A percentile compares a stretch with the other conserved stretches of the same genome.
Conservation (phyloP, 2,888 invertebrate genomes). For the Subacronicta megacephala region DNA sequence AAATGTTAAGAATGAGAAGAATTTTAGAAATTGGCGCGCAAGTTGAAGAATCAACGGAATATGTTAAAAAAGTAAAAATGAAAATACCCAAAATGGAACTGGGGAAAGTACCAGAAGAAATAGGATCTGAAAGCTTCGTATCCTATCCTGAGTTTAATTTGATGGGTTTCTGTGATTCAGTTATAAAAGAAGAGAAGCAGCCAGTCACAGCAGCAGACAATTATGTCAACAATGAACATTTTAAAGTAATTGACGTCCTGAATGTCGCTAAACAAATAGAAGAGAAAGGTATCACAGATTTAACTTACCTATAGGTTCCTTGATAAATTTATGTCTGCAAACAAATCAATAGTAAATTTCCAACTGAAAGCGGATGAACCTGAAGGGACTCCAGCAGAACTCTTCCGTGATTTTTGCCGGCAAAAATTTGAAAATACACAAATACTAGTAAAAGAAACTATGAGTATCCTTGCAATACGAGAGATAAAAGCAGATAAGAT, state of each 20-base stretch:
- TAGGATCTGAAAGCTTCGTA: background rate
- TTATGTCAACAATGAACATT: background rate
- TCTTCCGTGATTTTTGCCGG: background rate
- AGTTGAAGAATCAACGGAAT: slow-evolving; percentile 12
- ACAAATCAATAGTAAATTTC: background rate
- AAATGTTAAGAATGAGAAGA: slow-evolving; percentile 65
- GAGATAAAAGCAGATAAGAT: background rate
- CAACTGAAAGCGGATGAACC: background rate
- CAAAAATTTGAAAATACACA: background rate
- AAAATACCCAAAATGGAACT: background rate
- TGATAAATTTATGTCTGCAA: background rate
- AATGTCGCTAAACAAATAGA: background rate
- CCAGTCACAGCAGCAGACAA: background rate
- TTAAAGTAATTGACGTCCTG: background rate
- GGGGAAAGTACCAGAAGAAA: background rate
- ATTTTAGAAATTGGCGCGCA: slow-evolving; percentile 46
- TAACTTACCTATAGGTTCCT: too few species aligned
- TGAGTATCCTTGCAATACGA: background rate
- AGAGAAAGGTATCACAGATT: background rate
- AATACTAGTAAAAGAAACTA: background rate
- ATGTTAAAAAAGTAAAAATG: background rate
- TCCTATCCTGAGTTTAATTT: background rate
- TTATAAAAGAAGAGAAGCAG: background rate
- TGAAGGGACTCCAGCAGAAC: background rate
- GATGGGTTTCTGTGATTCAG: background rate